Conservation (phyloP, 2,888 invertebrate species). For the Rhagonycha fulva region DNA sequence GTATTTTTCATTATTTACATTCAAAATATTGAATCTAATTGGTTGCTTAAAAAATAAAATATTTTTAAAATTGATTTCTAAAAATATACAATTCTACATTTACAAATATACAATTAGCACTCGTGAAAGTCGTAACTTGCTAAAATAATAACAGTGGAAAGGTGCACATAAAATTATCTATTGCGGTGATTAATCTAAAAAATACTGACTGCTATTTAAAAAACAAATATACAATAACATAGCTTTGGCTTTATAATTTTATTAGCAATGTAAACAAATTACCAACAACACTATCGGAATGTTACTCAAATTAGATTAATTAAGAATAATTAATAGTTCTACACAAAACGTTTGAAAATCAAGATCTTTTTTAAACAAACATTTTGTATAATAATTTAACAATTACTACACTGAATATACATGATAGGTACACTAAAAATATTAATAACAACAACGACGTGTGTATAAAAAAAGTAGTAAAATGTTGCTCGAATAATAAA, state of each 20-base stretch:
- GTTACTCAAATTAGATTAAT: not conserved
- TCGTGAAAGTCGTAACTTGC: not conserved
- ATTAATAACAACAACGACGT: not conserved
- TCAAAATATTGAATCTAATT: slow-evolving; percentile 16
- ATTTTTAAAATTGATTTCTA: slow-evolving; percentile 27
- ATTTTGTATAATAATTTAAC: not conserved
- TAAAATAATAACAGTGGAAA: not conserved
- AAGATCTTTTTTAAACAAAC: not conserved
- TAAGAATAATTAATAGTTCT: not conserved
- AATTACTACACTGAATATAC: not conserved
- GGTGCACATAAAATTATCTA: not conserved
- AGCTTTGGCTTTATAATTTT: slow-evolving; percentile 22
- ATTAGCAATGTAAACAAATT: slow-evolving; percentile 11
- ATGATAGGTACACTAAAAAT: not conserved
- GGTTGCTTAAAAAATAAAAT: slow-evolving; percentile 22
- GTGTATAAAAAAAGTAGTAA: not conserved
- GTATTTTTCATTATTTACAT: slow-evolving; percentile 11
- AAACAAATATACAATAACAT: slow-evolving; percentile 9
- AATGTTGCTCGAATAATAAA: not conserved
- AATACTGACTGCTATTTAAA: slow-evolving; percentile 8
- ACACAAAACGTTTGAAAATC: not conserved
- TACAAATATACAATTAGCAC: slow-evolving; percentile 28
- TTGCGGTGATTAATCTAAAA: slow-evolving; percentile 12
- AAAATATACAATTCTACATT: slow-evolving; percentile 31
- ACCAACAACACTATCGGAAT: not conserved